Evolutionary conservation across 2,888 invertebrate genomes (phyloP), one percentile per base, ranked within the genome.

Genomic region (Cheilosia vernalis): DNA sequence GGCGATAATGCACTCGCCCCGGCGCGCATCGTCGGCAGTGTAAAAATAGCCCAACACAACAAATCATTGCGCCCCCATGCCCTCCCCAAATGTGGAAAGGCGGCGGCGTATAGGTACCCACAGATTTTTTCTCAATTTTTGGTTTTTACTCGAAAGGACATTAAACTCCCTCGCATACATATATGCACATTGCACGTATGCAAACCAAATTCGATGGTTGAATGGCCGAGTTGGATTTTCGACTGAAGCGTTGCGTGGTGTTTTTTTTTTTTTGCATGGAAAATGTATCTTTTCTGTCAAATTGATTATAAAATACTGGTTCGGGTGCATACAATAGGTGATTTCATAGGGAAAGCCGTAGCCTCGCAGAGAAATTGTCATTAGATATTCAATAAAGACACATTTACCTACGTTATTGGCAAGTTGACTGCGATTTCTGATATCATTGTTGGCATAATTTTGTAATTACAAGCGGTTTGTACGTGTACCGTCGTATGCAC

Each of bases 1-100:
- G 80, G 49, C 66, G 76, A 80, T 76, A 80, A 85, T 80, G 76
- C 69, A 80, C 70, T 80, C 72, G 40, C 27, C 40, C 17, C 44
- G 55, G 21, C 70, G 72, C 72, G 56, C 81, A 81, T 56, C 77
- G 69, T 42, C 63, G 66, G 49, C 53, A 55, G 70, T 42, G 76
- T 81, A 85, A 77, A 85, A 85, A 85, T 85, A 85, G 76, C 76
- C 81, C 27, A 55, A 61, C 70, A 56, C 80, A 85, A 60, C 81
- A 85, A 72, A 60, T 70, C 80, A 74, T 55, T 42, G 56, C 17
- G 42, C 44, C 24, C 27, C 44, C 21, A 2, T 13, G 30, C 47
- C 73, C 21, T 51, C 51, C 51, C 19, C 24, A 13, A 10, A 1
- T 21, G 2, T 24, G 4, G 13, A 37, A 30, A 33, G 30, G 64